Evolutionary conservation across 2,113 vertebrate species (phyloP).

Genomic region (Macquaria australasica): DNA sequence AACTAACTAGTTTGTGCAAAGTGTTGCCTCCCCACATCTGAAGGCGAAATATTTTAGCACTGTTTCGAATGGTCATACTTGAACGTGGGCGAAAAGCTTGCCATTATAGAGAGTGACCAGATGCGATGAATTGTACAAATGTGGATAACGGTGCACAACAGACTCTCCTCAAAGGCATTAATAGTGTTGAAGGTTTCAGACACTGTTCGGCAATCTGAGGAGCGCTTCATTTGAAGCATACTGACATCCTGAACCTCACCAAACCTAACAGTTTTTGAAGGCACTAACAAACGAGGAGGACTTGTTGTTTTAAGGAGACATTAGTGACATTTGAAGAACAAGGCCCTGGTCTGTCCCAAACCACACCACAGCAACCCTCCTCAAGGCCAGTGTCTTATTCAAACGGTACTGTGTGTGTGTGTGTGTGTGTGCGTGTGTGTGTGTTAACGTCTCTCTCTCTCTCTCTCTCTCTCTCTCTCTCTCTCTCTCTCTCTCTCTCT

Average conservation of each 20-base stretch:
- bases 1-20: neutral
- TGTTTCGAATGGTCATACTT: neutral
- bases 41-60: neutral
- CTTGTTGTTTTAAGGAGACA: neutral
- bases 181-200: neutral
- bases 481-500: slow-evolving; percentile 90
- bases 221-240: neutral
- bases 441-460: slow-evolving; percentile 71
- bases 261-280: neutral
- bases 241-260: neutral
- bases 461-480: slow-evolving; percentile 91
- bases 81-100: neutral
- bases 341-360: neutral
- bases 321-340: neutral
- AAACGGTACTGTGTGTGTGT: slow-evolving; percentile 22
- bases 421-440: neutral
- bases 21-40: neutral
- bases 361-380: slow-evolving; percentile 4
- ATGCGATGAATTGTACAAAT: neutral
- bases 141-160: neutral
- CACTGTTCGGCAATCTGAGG: neutral
- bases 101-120: neutral
- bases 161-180: neutral
- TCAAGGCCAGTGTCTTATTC: slow-evolving; percentile 61
- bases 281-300: neutral